Evolutionary conservation across 1,140 invertebrate species (phyloP), one percentile per base, ranked within the genome.

Genomic region (Saccostrea glomerata): DNA sequence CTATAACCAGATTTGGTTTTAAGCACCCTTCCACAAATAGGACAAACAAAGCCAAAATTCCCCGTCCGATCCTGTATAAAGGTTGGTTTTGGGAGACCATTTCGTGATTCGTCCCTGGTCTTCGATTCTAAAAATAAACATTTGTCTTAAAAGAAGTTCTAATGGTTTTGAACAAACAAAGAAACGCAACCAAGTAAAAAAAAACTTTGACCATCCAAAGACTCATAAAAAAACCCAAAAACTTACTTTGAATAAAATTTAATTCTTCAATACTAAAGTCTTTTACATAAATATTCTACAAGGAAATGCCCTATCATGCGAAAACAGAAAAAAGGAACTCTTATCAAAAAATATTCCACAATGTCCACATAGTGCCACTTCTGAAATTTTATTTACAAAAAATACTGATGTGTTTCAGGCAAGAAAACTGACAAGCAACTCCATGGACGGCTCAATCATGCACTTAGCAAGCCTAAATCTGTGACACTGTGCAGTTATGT

Each of bases 1-100:
- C 55, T 82, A 58, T 77, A 77, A 12, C 86, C 86, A 6, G 66
- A 23, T 56, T 56, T 82, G 30, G 86, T 73, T 73, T 77, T 54
- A 20, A 87, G 55, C 56, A 40, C 47, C 73, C 66, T 87, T 66
- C 20, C 77, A 55, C 86, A 87, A 36, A 56, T 56, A 56, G 40
- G 63, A 73, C 86, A 87, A 56, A 87, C 56, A 30, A 77, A 77
- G 70, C 66, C 66, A n/a, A 87, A 56, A 23, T 82, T 73, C 25
- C 73, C 86, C 54, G 23, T 77, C 9, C 56, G 40, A n/a, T 87
- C 66, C 23, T 23, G 23, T 30, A 58, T 77, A 73, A 82, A 77
- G 47, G 25, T 77, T 47, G 66, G 86, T 55, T 56, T 87, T 2
- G 86, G 70, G 23, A 77, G 70, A 77, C 7, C 15, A 13, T 25